Evolutionary conservation across 2,888 invertebrate genomes (phyloP), one percentile per base, ranked within the genome.

Genomic region (Eupithecia subfuscata): DNA sequence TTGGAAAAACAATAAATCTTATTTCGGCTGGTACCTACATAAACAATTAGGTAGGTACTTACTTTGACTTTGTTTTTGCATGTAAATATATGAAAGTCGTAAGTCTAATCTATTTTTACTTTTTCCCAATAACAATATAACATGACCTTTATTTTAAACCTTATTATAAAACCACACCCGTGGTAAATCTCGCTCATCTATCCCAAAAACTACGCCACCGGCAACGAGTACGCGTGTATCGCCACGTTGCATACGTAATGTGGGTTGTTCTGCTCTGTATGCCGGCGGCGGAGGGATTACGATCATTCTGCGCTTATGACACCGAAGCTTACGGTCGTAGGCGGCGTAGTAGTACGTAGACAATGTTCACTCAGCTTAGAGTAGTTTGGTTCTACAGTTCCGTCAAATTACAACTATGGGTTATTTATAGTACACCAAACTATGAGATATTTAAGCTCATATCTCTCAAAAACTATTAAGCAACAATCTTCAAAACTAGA

Each of bases 261-360:
- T 8, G 25, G 22, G 22, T 60, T 22, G 60, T 25, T 12, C 60
- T 60, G 12, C 12, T 60, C 25, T 67, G 77, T 74, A 76, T 77
- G 72, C 72, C 40, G 71, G 74, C 69, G 43, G 69, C 65, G 71
- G 37, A 74, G 74, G 70, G 77, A 77, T 77, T 77, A 77, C 77
- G 76, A 77, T 70, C 74, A 70, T 74, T 72, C 74, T 71, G 65
- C 74, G 74, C 73, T 77, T 74, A 74, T 77, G 74, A 74, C 65
- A 70, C 63, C 67, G 67, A 63, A 74, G 74, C 77, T 77, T 74
- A 77, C 71, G 34, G 8, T 25, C 5, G 60, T 9, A 14, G 60
- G 25, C 60, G 25, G 60, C 60, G 60, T 60, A 60, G 60, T 60
- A 60, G 6, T 25, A 25, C 60, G 25, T 25, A 60, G 25, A n/a